A percentile compares a stretch with the other conserved stretches of the same genome.
phyloP scores from a whole-genome alignment of 2,888 invertebrate genomes.

The Oscheius sp. region DNA sequence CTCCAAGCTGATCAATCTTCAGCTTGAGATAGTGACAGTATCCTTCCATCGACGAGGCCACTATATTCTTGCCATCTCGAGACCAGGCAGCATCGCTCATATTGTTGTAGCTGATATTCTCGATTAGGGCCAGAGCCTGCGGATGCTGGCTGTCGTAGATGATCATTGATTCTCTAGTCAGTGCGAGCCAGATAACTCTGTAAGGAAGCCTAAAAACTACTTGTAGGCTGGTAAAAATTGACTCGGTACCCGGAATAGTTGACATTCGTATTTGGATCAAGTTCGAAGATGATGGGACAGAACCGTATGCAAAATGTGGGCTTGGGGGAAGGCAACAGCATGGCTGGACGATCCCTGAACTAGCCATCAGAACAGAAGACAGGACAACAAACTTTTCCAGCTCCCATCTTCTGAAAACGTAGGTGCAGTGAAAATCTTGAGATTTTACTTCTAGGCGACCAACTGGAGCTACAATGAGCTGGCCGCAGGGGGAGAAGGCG shows the following conservation, averaged over 20 bases:
- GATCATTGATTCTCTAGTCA: slow-evolving; percentile 84
- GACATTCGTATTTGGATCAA: slow-evolving; percentile 74
- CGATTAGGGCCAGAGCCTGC: slow-evolving; percentile 83
- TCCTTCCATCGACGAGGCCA: slow-evolving; percentile 89
- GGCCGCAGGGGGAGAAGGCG: slow-evolving; percentile 90
- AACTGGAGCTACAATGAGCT: slow-evolving; percentile 86
- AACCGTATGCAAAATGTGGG: slow-evolving; percentile 87
- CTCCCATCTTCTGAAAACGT: slow-evolving; percentile 78
- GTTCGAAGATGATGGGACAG: slow-evolving; percentile 82
- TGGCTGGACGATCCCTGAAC: slow-evolving; percentile 31
- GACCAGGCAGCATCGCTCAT: slow-evolving; percentile 91
- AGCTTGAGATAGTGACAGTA: slow-evolving; percentile 88
- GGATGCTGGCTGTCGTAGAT: slow-evolving; percentile 89
- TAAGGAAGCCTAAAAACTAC: slow-evolving; percentile 78
- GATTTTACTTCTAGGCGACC: slow-evolving; percentile 71
- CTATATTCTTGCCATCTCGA: slow-evolving; percentile 82
- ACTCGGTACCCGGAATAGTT: slow-evolving; percentile 31
- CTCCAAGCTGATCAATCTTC: slow-evolving; percentile 69
- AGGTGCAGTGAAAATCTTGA: slow-evolving; percentile 78
- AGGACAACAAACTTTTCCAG: slow-evolving; percentile 74
- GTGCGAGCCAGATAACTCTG: slow-evolving; percentile 90
- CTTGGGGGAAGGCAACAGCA: slow-evolving; percentile 73
- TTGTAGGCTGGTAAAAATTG: neutral
- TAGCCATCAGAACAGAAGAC: too few relatives aligned
- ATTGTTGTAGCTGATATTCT: slow-evolving; percentile 88